Percentiles rank a stretch among this genome's conserved stretches.
Conservation (phyloP, 2,113 vertebrate genomes). For the Hemiscyllium ocellatum region DNA sequence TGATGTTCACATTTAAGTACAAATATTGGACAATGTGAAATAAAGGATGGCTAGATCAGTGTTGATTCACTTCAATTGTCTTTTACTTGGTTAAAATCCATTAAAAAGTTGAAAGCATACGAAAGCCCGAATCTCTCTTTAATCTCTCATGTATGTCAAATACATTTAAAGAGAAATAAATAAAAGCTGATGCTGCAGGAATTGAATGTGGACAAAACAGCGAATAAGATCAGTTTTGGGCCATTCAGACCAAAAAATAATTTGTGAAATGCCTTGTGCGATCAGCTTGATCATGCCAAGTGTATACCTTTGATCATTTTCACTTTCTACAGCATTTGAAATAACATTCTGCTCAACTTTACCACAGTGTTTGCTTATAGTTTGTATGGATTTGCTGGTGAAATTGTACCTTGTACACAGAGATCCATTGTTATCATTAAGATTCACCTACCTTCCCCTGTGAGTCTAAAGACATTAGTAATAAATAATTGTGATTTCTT, state of each 20-base stretch:
- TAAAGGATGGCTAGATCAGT: too few relatives aligned
- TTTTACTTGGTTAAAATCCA: too few relatives aligned
- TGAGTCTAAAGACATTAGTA: not conserved
- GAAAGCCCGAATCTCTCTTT: not conserved
- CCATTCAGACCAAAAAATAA: not conserved
- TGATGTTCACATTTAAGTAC: too few relatives aligned
- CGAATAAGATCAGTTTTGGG: not conserved
- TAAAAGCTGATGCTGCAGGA: not conserved
- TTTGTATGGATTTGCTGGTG: not conserved
- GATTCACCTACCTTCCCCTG: not conserved
- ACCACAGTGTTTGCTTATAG: not conserved
- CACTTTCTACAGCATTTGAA: not conserved
- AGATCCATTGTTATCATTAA: not conserved
- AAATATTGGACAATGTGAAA: too few relatives aligned
- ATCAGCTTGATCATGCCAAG: not conserved
- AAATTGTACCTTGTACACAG: not conserved
- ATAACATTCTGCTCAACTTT: not conserved
- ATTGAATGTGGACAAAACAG: not conserved
- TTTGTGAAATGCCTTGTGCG: not conserved
- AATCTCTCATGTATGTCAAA: not conserved
- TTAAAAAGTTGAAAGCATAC: not conserved
- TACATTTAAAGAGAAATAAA: conserved; percentile 11
- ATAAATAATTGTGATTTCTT: not conserved
- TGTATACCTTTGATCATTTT: not conserved
- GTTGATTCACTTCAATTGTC: too few relatives aligned